A percentile compares a stretch with the other conserved stretches of the same genome.
Conservation (phyloP, 2,888 invertebrate species). For the Spilarctia lutea region DNA sequence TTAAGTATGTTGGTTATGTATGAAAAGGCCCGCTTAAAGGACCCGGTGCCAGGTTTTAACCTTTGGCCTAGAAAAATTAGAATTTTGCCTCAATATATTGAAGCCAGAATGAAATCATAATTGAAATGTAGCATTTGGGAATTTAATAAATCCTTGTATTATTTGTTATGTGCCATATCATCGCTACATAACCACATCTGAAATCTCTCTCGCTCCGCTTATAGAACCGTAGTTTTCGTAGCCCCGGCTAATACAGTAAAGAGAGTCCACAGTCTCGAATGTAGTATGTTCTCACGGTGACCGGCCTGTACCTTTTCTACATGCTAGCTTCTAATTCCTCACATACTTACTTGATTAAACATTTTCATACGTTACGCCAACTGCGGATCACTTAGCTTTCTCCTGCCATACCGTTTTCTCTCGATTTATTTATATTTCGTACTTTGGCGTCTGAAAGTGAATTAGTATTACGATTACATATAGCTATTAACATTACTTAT, state of each 20-base stretch:
- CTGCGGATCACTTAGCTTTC: conserved; percentile 41
- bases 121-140: too few species aligned
- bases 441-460: conserved; percentile 7
- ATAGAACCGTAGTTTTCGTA: conserved; percentile 45
- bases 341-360: conserved; percentile 46
- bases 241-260: conserved; percentile 57
- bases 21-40: too few species aligned
- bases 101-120: too few species aligned
- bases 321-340: conserved; percentile 53
- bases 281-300: conserved; percentile 76
- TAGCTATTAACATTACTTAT: too few species aligned
- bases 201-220: conserved; percentile 10
- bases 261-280: conserved; percentile 55
- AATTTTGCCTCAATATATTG: too few species aligned
- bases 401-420: conserved; percentile 9
- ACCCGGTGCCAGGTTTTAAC: too few species aligned
- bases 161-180: too few species aligned
- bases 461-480: not conserved
- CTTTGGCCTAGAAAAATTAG: too few species aligned
- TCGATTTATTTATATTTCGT: not conserved
- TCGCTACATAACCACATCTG: not conserved
- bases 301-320: conserved; percentile 53
- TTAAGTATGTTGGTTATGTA: too few species aligned
- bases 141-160: too few species aligned
- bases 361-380: conserved; percentile 44